Conservation (phyloP, 1,140 invertebrate genomes). For the Copidosoma floridanum region DNA sequence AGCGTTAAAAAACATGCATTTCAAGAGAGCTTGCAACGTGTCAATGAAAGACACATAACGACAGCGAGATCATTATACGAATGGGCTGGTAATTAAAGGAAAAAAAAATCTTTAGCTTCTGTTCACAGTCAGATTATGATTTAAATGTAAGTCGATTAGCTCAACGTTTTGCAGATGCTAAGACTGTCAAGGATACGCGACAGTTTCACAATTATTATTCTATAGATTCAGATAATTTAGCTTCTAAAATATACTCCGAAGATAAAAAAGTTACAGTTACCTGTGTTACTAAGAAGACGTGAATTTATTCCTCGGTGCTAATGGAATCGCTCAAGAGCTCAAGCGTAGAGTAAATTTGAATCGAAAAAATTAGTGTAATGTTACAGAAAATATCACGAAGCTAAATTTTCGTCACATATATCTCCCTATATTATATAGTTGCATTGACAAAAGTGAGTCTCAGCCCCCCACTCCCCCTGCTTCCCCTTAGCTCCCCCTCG, state of each 20-base stretch:
- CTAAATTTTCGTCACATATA: too few relatives aligned
- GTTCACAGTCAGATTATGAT: constrained; percentile 17
- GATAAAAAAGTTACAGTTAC: neutral
- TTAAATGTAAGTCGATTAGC: neutral
- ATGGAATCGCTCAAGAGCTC: too few relatives aligned
- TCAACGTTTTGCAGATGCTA: neutral
- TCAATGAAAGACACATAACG: constrained; percentile 28
- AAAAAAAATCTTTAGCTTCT: constrained; percentile 22
- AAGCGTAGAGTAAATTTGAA: too few relatives aligned
- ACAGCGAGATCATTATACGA: constrained; percentile 3
- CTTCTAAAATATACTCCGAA: constrained; percentile 8
- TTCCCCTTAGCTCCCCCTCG: too few relatives aligned
- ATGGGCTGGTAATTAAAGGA: constrained; percentile 22
- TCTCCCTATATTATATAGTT: too few relatives aligned
- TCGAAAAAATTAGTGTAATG: too few relatives aligned
- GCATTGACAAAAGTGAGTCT: too few relatives aligned
- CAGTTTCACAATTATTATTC: too few relatives aligned
- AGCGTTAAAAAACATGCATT: constrained; percentile 29
- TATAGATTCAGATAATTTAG: neutral
- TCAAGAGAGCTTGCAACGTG: too few relatives aligned
- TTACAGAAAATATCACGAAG: too few relatives aligned
- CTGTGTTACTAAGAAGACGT: neutral
- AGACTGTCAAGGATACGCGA: constrained; percentile 19
- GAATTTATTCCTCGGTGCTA: too few relatives aligned
- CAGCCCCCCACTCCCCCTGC: too few relatives aligned